Evolutionary conservation across 1,140 invertebrate genomes (phyloP).

Genomic region (Dendroctonus ponderosae): DNA sequence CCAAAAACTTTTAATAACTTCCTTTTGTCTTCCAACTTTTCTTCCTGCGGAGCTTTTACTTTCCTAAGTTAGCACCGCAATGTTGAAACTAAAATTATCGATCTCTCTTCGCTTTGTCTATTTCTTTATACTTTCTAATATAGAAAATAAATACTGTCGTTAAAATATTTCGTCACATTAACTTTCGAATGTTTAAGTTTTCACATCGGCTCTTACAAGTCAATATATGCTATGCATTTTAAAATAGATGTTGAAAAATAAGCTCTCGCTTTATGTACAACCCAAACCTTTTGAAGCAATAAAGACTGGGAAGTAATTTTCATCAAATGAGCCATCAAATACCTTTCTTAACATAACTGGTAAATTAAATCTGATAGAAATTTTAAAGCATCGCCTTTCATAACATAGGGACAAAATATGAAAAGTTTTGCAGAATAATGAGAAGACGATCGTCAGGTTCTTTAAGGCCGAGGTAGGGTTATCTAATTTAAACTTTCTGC

Average conservation of each 20-base stretch:
- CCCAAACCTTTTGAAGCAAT: too few relatives aligned
- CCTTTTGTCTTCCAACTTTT: slow-evolving; percentile 18
- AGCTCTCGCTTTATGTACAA: too few relatives aligned
- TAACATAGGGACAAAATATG: slow-evolving; percentile 1
- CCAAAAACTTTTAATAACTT: slow-evolving; percentile 28
- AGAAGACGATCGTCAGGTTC: slow-evolving; percentile 6
- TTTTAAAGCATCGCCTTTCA: not conserved
- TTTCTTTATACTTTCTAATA: slow-evolving; percentile 3
- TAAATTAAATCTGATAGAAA: slow-evolving; percentile 1
- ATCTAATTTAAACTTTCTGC: slow-evolving; percentile 10
- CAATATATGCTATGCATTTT: too few relatives aligned
- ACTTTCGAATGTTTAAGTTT: too few relatives aligned
- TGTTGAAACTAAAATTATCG: slow-evolving; percentile 27
- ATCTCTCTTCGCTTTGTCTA: slow-evolving; percentile 12
- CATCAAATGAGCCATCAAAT: too few relatives aligned
- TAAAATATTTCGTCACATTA: too few relatives aligned
- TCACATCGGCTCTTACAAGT: too few relatives aligned
- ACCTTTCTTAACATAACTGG: too few relatives aligned
- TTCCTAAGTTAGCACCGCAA: slow-evolving; percentile 10
- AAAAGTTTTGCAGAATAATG: slow-evolving; percentile 8
- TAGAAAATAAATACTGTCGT: too few relatives aligned
- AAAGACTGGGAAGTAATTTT: too few relatives aligned
- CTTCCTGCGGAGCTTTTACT: slow-evolving; percentile 19
- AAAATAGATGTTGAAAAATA: too few relatives aligned
- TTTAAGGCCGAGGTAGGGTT: not conserved